phyloP scores from a whole-genome alignment of 2,113 vertebrate genomes.

The Carollia perspicillata region DNA sequence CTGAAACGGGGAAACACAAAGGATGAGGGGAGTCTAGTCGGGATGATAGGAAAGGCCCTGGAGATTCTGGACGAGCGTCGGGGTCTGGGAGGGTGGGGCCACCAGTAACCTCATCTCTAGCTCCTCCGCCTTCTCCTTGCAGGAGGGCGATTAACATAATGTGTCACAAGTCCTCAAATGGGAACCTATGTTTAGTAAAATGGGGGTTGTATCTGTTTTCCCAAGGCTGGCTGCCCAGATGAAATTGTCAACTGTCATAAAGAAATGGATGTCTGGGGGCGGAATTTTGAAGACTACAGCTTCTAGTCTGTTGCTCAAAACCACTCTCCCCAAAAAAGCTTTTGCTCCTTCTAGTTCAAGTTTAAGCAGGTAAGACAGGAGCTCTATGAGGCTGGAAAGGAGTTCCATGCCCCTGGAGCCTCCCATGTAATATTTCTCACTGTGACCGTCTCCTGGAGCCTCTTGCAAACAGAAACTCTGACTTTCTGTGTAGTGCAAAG shows the following conservation, averaged over 20 bases:
- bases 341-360: neutral
- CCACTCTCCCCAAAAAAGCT: neutral
- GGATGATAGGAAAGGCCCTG: neutral
- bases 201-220: neutral
- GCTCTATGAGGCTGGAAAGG: neutral
- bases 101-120: slow-evolving; percentile 46
- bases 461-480: neutral
- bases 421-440: neutral
- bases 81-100: neutral
- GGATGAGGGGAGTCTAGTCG: neutral
- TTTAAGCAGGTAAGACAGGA: neutral
- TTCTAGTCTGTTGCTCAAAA: neutral
- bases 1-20: neutral
- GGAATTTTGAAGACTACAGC: neutral
- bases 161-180: neutral
- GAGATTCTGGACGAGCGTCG: slow-evolving; percentile 7
- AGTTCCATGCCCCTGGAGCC: neutral
- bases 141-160: neutral
- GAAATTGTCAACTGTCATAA: neutral
- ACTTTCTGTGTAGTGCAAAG: neutral
- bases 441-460: neutral
- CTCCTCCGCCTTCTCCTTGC: slow-evolving; percentile 47
- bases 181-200: neutral
- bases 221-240: neutral
- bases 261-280: neutral